phyloP scores from a whole-genome alignment of 1,140 invertebrate genomes.

The Leguminivora glycinivorella region DNA sequence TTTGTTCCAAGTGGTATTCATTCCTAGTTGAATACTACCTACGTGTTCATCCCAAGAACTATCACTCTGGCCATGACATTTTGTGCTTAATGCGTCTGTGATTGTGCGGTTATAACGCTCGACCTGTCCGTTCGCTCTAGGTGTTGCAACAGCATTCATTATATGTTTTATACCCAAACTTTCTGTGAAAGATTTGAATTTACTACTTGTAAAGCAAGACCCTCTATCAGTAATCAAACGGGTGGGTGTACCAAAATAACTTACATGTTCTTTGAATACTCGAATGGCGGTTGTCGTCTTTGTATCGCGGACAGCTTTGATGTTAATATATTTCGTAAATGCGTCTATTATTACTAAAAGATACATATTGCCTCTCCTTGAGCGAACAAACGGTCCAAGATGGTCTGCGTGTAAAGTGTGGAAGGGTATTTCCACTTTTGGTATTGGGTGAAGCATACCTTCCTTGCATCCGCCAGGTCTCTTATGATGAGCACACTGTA shows the following conservation, averaged over 20 bases:
- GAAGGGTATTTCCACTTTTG: constrained; percentile 32
- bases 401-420: constrained; percentile 38
- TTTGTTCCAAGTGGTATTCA: constrained; percentile 45
- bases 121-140: constrained; percentile 31
- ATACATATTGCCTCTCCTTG: too few species aligned
- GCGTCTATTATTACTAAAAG: too few species aligned
- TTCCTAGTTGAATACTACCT: constrained; percentile 40
- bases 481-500: constrained; percentile 41
- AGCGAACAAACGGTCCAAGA: constrained; percentile 25
- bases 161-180: constrained; percentile 28
- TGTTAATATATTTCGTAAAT: too few species aligned
- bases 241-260: constrained; percentile 4
- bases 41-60: constrained; percentile 43
- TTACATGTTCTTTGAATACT: constrained; percentile 20
- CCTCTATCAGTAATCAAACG: constrained; percentile 14
- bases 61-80: constrained; percentile 37
- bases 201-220: constrained; percentile 14
- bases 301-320: too few species aligned
- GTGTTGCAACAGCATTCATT: constrained; percentile 40
- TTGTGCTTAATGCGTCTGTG: constrained; percentile 41
- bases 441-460: constrained; percentile 47
- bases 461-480: constrained; percentile 39
- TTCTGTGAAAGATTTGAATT: constrained; percentile 6
- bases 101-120: too few species aligned
- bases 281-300: constrained; percentile 12